Evolutionary conservation across 2,888 invertebrate genomes (phyloP).

Genomic region (Plagiodera versicolora): DNA sequence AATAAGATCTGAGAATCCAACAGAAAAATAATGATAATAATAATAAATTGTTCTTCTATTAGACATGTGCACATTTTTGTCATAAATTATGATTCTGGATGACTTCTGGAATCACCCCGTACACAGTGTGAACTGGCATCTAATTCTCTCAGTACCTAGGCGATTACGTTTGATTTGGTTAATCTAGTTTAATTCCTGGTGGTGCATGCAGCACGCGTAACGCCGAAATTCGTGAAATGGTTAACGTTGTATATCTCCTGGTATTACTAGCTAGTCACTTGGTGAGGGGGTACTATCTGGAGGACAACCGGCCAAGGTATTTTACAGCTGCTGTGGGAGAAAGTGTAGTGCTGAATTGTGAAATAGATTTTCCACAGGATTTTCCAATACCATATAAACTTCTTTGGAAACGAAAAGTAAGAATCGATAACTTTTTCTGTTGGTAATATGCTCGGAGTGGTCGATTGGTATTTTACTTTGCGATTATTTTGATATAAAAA

Average conservation of each 20-base stretch:
- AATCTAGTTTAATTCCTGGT: slow-evolving; percentile 34
- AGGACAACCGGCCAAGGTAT: slow-evolving; percentile 48
- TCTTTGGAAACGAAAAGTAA: slow-evolving; percentile 89
- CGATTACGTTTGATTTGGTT: slow-evolving; percentile 30
- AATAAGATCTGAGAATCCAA: too few species aligned
- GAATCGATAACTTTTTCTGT: too few species aligned
- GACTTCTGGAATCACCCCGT: slow-evolving; percentile 17
- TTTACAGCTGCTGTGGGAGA: slow-evolving; percentile 74
- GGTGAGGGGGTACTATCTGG: slow-evolving; percentile 41
- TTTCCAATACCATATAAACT: slow-evolving; percentile 83
- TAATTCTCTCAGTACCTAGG: slow-evolving; percentile 23
- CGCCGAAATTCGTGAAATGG: slow-evolving; percentile 23
- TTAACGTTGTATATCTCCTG: slow-evolving; percentile 28
- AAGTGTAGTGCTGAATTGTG: slow-evolving; percentile 78
- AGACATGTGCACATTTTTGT: too few species aligned
- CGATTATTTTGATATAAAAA: too few species aligned
- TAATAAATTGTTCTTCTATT: too few species aligned
- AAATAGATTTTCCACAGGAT: slow-evolving; percentile 85
- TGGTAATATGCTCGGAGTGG: too few species aligned
- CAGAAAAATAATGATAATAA: too few species aligned
- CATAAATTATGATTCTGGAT: neutral
- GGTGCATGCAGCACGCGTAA: slow-evolving; percentile 18
- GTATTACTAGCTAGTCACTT: slow-evolving; percentile 10
- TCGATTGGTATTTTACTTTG: too few species aligned
- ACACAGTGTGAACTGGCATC: slow-evolving; percentile 21